phyloP scores from a whole-genome alignment of 1,140 invertebrate species.

The Oreohelix idahoensis region DNA sequence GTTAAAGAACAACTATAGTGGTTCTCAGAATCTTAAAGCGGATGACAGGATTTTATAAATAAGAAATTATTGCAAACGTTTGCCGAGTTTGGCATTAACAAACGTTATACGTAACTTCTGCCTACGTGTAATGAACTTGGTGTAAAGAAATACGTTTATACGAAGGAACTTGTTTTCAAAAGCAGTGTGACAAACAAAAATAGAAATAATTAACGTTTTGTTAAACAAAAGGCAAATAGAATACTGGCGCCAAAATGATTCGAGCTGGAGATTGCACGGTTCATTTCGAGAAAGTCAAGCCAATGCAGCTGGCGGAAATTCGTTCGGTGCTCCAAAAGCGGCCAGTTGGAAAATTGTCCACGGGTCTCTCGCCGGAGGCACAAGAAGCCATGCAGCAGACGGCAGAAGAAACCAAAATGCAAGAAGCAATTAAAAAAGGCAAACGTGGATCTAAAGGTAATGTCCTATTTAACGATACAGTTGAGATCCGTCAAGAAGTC shows the following conservation, averaged over 20 bases:
- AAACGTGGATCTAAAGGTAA: slow-evolving; percentile 34
- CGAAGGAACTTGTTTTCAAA: too few species aligned
- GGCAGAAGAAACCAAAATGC: slow-evolving; percentile 13
- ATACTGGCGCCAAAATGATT: neutral
- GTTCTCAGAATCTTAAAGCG: too few species aligned
- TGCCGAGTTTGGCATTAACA: too few species aligned
- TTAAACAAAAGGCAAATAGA: neutral
- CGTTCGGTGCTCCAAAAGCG: slow-evolving; percentile 17
- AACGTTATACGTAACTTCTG: too few species aligned
- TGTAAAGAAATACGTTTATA: too few species aligned
- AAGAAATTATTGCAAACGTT: too few species aligned
- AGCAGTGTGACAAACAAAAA: too few species aligned
- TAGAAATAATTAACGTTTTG: too few species aligned
- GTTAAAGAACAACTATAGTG: too few species aligned
- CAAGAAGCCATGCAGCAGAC: slow-evolving; percentile 32
- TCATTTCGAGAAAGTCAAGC: slow-evolving; percentile 26
- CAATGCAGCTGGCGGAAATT: slow-evolving; percentile 23
- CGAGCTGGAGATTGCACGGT: neutral
- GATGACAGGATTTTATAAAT: too few species aligned
- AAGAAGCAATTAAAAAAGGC: slow-evolving; percentile 4
- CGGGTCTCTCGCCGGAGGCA: slow-evolving; percentile 21
- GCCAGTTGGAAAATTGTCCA: slow-evolving; percentile 4
- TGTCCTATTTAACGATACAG: slow-evolving; percentile 28
- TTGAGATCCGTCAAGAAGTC: slow-evolving; percentile 28
- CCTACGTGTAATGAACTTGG: too few species aligned